These are phyloP conservation scores for Cydia strobilella DNA, from an alignment of 1,140 invertebrate genomes.

Conservation along the genomic window DNA sequence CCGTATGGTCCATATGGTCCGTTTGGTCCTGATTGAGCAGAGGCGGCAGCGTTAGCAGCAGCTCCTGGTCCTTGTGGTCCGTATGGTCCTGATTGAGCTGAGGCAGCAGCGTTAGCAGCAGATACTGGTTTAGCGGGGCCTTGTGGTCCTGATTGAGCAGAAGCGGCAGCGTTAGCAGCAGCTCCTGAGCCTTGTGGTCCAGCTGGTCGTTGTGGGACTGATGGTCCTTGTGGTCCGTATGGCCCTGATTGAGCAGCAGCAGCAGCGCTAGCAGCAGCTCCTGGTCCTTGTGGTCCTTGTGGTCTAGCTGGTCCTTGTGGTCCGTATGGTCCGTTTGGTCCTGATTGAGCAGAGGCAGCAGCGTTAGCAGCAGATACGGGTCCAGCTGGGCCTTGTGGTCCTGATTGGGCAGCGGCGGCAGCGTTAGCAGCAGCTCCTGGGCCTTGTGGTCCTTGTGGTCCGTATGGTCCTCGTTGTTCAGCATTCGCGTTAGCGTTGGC, in stretches of 20 bases:
- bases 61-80: neutral
- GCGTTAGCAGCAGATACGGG: neutral
- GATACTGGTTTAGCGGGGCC: neutral
- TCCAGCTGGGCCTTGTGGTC: neutral
- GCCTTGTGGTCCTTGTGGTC: neutral
- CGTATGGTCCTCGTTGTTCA: neutral
- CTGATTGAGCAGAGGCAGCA: neutral
- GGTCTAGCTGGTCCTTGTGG: too few species aligned
- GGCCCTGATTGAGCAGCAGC: conserved; percentile 21
- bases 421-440: too few species aligned
- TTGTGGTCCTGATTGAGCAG: neutral
- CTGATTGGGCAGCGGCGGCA: neutral
- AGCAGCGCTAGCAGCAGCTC: neutral
- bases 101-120: conserved; percentile 11
- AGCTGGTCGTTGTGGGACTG: too few species aligned
- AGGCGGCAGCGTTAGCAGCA: neutral
- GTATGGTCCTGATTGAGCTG: too few species aligned
- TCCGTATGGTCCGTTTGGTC: conserved; percentile 26
- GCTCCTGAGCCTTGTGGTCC: conserved; percentile 29
- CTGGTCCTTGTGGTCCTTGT: conserved; percentile 18
- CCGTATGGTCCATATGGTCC: neutral
- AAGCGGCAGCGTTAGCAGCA: conserved; percentile 23
- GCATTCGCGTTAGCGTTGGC: neutral
- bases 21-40: neutral
- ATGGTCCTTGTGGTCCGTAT: neutral